Evolutionary conservation across 2,113 vertebrate species (phyloP).

Genomic region (Heptranchias perlo): DNA sequence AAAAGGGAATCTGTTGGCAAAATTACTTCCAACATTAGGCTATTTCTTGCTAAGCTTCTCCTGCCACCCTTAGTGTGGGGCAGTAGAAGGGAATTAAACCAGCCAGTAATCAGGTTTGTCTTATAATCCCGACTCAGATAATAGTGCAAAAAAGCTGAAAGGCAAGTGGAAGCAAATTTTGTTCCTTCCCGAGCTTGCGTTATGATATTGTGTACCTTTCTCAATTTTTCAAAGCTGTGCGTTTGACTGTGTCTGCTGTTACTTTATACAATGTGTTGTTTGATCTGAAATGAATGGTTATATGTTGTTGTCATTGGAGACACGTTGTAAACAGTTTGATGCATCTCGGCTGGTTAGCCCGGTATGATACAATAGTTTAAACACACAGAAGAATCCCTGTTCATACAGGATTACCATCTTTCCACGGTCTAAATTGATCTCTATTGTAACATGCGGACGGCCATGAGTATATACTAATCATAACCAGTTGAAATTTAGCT

Average conservation of each 20-base stretch:
- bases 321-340: constrained; percentile 12
- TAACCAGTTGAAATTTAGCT: neutral
- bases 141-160: neutral
- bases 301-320: constrained; percentile 23
- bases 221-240: neutral
- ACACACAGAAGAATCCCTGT: neutral
- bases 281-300: constrained; percentile 7
- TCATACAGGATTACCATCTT: neutral
- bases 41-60: neutral
- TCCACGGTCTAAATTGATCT: neutral
- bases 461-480: neutral
- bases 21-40: neutral
- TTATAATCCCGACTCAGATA: neutral
- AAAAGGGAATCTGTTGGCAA: neutral
- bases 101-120: neutral
- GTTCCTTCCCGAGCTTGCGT: neutral
- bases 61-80: neutral
- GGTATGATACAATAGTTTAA: neutral
- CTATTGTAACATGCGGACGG: neutral
- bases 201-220: neutral
- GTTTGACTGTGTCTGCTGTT: neutral
- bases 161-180: neutral
- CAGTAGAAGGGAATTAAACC: neutral
- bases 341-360: constrained; percentile 10
- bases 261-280: neutral